These are phyloP conservation scores for Aphelinus certus DNA, from an alignment of 1,140 invertebrate species.

Conservation along the genomic window DNA sequence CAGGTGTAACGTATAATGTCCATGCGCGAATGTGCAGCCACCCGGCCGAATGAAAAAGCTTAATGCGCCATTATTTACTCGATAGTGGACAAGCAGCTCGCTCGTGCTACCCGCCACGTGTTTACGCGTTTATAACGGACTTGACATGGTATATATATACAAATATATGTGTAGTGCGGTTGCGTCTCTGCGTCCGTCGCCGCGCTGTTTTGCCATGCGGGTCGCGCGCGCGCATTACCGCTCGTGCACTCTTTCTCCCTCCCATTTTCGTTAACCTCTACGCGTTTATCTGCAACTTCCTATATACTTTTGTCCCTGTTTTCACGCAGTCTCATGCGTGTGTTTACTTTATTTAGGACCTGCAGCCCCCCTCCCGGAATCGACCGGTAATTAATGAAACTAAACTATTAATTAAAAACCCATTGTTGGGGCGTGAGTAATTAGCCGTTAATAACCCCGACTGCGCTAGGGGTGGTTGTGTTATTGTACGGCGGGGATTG, in stretches of 20 bases:
- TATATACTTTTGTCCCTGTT: not conserved
- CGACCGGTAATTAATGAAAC: slow-evolving; percentile 65
- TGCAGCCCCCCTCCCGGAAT: slow-evolving; percentile 53
- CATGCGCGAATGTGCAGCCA: slow-evolving; percentile 46
- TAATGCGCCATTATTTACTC: slow-evolving; percentile 66
- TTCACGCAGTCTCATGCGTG: not conserved
- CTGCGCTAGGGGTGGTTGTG: too few relatives aligned
- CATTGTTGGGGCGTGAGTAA: slow-evolving; percentile 67
- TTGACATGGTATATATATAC: too few relatives aligned
- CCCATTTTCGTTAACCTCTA: not conserved
- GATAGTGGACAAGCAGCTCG: slow-evolving; percentile 63
- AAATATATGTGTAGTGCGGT: too few relatives aligned
- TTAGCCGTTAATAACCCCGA: slow-evolving; percentile 63
- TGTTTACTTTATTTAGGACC: slow-evolving; percentile 63
- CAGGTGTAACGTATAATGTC: slow-evolving; percentile 39
- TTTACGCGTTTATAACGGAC: slow-evolving; percentile 66
- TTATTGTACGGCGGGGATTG: too few relatives aligned
- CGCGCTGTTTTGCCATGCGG: slow-evolving; percentile 59
- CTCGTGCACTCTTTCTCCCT: not conserved
- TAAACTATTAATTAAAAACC: slow-evolving; percentile 68
- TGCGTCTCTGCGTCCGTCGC: slow-evolving; percentile 15
- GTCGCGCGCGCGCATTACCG: slow-evolving; percentile 53
- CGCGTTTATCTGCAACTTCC: not conserved
- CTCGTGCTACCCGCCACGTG: slow-evolving; percentile 54
- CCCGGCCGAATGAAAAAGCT: slow-evolving; percentile 61